Evolutionary conservation across 2,113 vertebrate genomes (phyloP).

Genomic region (Spheniscus mendiculus): DNA sequence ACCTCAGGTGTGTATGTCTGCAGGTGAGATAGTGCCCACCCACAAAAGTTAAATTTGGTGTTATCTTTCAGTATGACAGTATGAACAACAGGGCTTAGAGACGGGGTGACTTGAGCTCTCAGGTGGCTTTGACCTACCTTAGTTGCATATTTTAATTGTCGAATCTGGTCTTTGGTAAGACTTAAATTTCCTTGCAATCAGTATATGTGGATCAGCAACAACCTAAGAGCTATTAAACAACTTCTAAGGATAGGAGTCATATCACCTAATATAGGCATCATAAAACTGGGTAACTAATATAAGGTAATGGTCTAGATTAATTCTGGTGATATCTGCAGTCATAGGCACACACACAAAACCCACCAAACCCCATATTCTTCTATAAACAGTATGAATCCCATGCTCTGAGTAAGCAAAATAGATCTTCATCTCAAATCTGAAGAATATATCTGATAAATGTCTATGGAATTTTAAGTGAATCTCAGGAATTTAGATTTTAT

Average conservation of each 20-base stretch:
- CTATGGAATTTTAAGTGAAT: background rate
- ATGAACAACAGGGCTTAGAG: background rate
- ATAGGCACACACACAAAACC: background rate
- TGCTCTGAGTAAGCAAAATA: background rate
- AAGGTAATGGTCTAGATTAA: background rate
- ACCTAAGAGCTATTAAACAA: background rate
- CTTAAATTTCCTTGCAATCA: background rate
- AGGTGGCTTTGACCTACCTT: background rate
- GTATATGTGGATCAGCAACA: background rate
- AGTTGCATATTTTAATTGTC: background rate
- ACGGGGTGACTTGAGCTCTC: background rate
- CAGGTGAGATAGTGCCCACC: background rate
- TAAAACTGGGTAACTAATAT: background rate
- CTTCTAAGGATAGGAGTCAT: background rate
- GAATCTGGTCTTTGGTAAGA: background rate
- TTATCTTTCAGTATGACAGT: background rate
- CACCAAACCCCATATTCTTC: background rate
- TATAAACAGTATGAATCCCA: background rate
- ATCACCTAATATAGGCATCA: background rate
- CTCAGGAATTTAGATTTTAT: background rate
- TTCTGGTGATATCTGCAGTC: background rate
- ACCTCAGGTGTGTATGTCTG: background rate
- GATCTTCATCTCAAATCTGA: background rate
- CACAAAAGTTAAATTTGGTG: background rate
- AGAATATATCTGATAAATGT: background rate